Percentiles rank a stretch among this genome's conserved stretches.
These are phyloP conservation scores for Pristionchus arcanus DNA, from an alignment of 2,888 invertebrate species.

Conservation along the genomic window DNA sequence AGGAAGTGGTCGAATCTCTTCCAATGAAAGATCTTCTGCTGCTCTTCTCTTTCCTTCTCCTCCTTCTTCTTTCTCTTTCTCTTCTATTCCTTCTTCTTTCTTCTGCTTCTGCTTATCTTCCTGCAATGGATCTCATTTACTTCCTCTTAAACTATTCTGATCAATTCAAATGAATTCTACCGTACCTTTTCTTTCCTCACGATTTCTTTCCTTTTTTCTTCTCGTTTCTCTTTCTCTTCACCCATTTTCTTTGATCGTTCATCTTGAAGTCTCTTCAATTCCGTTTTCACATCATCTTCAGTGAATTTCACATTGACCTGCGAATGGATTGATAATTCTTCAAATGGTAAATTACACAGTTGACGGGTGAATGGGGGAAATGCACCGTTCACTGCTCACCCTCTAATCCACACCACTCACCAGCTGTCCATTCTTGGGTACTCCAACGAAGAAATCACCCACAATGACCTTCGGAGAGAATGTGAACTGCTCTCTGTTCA, in stretches of 20 bases:
- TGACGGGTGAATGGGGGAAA: neutral
- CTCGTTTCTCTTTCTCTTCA: constrained; percentile 53
- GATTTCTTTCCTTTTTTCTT: constrained; percentile 52
- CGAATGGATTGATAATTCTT: neutral
- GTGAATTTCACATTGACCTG: constrained; percentile 84
- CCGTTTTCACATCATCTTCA: constrained; percentile 87
- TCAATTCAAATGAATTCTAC: no score
- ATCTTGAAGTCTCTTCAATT: constrained; percentile 54
- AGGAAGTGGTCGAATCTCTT: constrained; percentile 82
- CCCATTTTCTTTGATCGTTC: constrained; percentile 47
- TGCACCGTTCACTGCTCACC: neutral
- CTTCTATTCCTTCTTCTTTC: constrained; percentile 30
- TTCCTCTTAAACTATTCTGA: neutral
- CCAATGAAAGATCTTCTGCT: constrained; percentile 91
- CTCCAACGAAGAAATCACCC: constrained; percentile 87
- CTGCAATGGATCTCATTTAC: neutral
- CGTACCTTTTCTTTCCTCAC: constrained; percentile 27
- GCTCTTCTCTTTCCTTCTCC: constrained; percentile 85
- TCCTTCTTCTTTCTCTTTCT: constrained; percentile 50
- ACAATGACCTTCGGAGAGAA: constrained; percentile 92
- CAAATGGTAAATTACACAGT: neutral
- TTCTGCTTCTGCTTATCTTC: constrained; percentile 35
- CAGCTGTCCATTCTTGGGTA: constrained; percentile 41
- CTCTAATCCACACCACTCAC: constrained; percentile 6
- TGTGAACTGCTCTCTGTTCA: constrained; percentile 92